These are phyloP conservation scores for Tipula lateralis DNA, from an alignment of 2,888 invertebrate species.

Conservation along the genomic window DNA sequence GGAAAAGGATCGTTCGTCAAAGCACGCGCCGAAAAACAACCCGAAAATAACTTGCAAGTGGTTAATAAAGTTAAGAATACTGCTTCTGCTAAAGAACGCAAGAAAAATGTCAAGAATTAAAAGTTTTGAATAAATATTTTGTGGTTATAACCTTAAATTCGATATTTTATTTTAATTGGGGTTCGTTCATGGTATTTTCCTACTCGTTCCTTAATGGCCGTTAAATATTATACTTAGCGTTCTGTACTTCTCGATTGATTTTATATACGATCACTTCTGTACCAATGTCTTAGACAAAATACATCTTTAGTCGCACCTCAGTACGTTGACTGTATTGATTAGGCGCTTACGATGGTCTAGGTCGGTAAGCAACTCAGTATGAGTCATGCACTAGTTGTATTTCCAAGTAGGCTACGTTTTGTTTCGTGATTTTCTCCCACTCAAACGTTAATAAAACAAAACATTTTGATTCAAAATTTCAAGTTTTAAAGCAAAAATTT, in stretches of 20 bases:
- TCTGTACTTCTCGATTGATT: too few relatives aligned
- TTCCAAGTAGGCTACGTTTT: not conserved
- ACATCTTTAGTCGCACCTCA: too few relatives aligned
- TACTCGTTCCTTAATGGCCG: too few relatives aligned
- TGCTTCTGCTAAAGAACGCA: not conserved
- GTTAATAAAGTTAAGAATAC: not conserved
- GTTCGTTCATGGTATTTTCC: not conserved
- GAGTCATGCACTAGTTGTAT: too few relatives aligned
- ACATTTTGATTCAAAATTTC: conserved; percentile 7
- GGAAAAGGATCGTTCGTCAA: not conserved
- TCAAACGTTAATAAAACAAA: not conserved
- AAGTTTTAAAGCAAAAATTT: not conserved
- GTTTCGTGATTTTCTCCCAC: not conserved
- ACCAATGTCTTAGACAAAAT: too few relatives aligned
- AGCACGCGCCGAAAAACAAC: not conserved
- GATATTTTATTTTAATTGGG: not conserved
- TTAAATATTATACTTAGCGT: too few relatives aligned
- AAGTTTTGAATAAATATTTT: not conserved
- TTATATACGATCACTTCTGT: too few relatives aligned
- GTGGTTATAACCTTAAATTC: not conserved
- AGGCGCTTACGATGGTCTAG: too few relatives aligned
- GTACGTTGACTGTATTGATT: too few relatives aligned
- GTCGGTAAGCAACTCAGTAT: too few relatives aligned
- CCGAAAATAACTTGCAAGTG: not conserved
- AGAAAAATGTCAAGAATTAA: not conserved